phyloP scores from a whole-genome alignment of 2,797 vertebrate genomes.

The Limnodromus scolopaceus region DNA sequence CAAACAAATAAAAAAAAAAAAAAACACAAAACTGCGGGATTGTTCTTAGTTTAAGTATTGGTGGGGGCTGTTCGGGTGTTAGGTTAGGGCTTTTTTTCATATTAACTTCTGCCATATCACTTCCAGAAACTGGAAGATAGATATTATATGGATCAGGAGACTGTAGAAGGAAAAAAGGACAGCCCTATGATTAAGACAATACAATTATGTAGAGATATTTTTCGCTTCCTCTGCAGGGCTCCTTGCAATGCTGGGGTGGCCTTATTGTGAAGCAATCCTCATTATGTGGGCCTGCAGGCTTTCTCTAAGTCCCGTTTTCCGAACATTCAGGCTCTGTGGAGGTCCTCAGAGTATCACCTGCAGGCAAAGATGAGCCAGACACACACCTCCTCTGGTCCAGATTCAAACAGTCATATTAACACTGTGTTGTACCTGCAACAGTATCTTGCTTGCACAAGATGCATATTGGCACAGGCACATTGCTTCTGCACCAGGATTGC shows the following conservation, averaged over 20 bases:
- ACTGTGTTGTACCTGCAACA: not conserved
- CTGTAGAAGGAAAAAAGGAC: not conserved
- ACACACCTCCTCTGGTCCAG: not conserved
- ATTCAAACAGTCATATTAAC: not conserved
- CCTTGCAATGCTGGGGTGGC: not conserved
- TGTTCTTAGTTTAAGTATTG: not conserved
- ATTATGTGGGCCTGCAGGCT: not conserved
- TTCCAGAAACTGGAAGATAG: not conserved
- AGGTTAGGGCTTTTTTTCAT: not conserved
- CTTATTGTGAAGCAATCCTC: not conserved
- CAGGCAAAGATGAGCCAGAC: not conserved
- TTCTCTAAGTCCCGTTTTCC: not conserved
- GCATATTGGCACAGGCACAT: accelerated
- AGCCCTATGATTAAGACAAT: not conserved
- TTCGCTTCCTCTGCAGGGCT: not conserved
- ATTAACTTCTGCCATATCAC: not conserved
- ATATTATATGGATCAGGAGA: not conserved
- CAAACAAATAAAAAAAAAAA: not conserved
- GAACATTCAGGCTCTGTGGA: not conserved
- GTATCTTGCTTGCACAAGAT: not conserved
- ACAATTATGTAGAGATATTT: not conserved
- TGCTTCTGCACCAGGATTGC: not conserved
- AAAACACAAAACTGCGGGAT: not conserved
- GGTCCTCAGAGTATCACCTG: not conserved
- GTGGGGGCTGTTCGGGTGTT: not conserved